Conservation (phyloP, 1,140 invertebrate genomes). For the Drosophila sproati region DNA sequence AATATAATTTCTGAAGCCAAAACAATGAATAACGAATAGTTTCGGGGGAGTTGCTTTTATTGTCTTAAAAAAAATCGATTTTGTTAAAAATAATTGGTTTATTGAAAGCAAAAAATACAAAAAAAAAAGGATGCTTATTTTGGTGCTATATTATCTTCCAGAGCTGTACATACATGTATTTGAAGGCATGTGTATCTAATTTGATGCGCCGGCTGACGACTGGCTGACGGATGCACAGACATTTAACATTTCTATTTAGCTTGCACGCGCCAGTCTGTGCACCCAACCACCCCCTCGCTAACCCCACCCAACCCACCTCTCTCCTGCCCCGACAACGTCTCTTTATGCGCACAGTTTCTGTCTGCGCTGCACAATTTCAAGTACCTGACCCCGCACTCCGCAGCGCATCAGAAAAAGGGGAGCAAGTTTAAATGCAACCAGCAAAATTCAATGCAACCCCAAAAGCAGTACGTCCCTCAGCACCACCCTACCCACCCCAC, state of each 20-base stretch:
- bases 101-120: too few relatives aligned
- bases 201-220: conserved; percentile 52
- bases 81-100: too few relatives aligned
- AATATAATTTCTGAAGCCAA: too few relatives aligned
- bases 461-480: conserved; percentile 33
- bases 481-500: conserved; percentile 6
- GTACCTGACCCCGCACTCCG: conserved; percentile 51
- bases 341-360: conserved; percentile 68
- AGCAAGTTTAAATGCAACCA: conserved; percentile 83
- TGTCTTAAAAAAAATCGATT: too few relatives aligned
- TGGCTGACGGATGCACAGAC: conserved; percentile 42
- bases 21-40: too few relatives aligned
- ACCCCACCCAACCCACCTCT: too few relatives aligned
- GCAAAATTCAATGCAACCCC: conserved; percentile 83
- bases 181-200: conserved; percentile 64
- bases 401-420: conserved; percentile 56
- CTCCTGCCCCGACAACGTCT: conserved; percentile 3
- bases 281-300: background rate
- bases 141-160: too few relatives aligned
- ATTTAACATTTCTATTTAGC: conserved; percentile 64
- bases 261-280: conserved; percentile 38
- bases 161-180: conserved; percentile 19
- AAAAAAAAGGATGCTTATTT: too few relatives aligned
- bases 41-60: too few relatives aligned
- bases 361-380: conserved; percentile 80